These are phyloP conservation scores for Daphoenositta chrysoptera DNA, from an alignment of 2,113 vertebrate species.

Conservation along the genomic window DNA sequence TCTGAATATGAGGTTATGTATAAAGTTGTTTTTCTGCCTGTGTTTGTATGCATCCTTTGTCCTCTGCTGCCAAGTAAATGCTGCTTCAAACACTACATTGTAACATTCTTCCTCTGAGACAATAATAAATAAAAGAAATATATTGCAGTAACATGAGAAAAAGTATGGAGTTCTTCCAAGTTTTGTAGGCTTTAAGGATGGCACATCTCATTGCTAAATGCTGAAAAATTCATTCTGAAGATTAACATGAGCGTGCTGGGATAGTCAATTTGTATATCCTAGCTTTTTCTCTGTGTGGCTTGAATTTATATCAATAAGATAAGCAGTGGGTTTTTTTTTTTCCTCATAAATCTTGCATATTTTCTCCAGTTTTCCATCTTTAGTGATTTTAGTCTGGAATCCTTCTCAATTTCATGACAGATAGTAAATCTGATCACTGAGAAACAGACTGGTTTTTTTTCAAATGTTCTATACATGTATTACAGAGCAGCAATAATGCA, in stretches of 20 bases:
- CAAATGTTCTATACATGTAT: not conserved
- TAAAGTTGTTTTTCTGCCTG: constrained; percentile 75
- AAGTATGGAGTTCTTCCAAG: constrained; percentile 79
- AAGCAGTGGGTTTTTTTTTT: not conserved
- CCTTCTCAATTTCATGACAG: not conserved
- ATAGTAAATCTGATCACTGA: not conserved
- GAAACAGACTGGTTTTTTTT: not conserved
- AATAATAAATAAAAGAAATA: constrained; percentile 77
- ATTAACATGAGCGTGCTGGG: constrained; percentile 50
- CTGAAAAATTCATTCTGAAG: constrained; percentile 83
- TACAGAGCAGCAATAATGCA: not conserved
- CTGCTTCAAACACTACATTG: constrained; percentile 78
- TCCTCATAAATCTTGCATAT: not conserved
- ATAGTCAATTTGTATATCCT: not conserved
- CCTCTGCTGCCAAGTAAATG: constrained; percentile 76
- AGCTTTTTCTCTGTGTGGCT: not conserved
- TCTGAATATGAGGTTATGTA: constrained; percentile 68
- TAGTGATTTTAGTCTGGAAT: not conserved
- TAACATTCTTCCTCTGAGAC: constrained; percentile 73
- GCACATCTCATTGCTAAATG: constrained; percentile 75
- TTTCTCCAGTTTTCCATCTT: not conserved
- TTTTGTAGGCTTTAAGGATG: constrained; percentile 79
- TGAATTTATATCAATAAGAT: not conserved
- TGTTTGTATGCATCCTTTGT: constrained; percentile 72
- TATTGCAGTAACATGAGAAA: constrained; percentile 74